phyloP scores from a whole-genome alignment of 2,113 vertebrate species.

The Theristicus caerulescens region DNA sequence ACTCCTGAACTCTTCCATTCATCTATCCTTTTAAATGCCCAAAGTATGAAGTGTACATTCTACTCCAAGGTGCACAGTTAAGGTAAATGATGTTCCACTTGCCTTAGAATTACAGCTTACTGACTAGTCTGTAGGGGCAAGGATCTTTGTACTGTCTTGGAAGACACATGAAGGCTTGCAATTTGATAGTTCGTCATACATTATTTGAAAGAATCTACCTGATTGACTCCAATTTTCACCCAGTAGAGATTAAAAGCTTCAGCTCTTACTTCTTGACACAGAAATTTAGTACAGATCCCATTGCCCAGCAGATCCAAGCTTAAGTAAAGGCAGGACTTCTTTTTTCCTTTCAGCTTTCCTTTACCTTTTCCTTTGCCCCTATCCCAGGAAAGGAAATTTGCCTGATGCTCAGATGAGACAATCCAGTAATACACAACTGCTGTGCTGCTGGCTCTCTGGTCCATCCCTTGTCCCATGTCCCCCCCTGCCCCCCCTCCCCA shows the following conservation, averaged over 20 bases:
- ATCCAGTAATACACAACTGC: background rate
- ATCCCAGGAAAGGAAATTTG: background rate
- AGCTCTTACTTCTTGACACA: background rate
- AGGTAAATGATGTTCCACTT: background rate
- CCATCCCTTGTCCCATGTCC: background rate
- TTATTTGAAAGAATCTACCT: background rate
- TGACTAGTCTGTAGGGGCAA: background rate
- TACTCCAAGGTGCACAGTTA: background rate
- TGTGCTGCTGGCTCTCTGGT: background rate
- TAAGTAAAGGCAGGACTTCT: background rate
- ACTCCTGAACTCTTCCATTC: background rate
- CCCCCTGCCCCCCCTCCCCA: too few species aligned
- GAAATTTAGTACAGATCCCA: background rate
- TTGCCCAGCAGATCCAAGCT: background rate
- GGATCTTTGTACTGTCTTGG: background rate
- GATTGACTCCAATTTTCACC: background rate
- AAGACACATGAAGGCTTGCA: background rate
- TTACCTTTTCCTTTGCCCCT: background rate
- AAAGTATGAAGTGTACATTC: background rate
- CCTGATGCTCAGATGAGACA: background rate
- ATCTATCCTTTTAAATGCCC: background rate
- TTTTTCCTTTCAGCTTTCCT: background rate
- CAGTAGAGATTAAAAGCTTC: background rate
- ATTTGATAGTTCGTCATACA: background rate
- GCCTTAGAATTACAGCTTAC: background rate